A percentile compares a stretch with the other conserved stretches of the same genome.
Conservation (phyloP, 2,797 vertebrate genomes). For the Garrulus glandarius region DNA sequence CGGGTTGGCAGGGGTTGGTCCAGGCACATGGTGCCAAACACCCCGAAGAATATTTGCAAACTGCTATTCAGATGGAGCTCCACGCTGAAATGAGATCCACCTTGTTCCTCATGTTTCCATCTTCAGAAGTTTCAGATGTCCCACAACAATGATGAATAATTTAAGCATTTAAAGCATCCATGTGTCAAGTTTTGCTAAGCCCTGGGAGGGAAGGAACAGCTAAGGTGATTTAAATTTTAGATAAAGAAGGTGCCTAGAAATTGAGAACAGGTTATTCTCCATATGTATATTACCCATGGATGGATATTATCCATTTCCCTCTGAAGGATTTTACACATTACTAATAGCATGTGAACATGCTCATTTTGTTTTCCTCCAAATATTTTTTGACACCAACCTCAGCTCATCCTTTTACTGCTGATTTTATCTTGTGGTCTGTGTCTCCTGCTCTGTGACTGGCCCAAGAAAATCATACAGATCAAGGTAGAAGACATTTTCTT, state of each 20-base stretch:
- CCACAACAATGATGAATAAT: slow-evolving; percentile 14
- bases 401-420: neutral
- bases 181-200: neutral
- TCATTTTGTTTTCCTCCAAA: neutral
- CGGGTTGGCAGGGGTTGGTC: neutral
- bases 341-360: neutral
- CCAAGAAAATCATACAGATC: neutral
- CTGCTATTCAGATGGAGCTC: neutral
- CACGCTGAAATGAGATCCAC: neutral
- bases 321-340: neutral
- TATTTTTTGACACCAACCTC: neutral
- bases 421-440: neutral
- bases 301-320: neutral
- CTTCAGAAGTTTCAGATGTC: slow-evolving; percentile 21
- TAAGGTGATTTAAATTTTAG: neutral
- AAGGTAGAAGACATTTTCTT: neutral
- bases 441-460: neutral
- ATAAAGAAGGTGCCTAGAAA: neutral
- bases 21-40: neutral
- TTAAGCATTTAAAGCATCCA: neutral
- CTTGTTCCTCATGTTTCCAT: neutral
- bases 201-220: neutral
- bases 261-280: neutral
- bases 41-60: neutral
- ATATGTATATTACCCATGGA: neutral